These are phyloP conservation scores for Scaptomyza pallida DNA, from an alignment of 1,140 invertebrate species.

Conservation along the genomic window DNA sequence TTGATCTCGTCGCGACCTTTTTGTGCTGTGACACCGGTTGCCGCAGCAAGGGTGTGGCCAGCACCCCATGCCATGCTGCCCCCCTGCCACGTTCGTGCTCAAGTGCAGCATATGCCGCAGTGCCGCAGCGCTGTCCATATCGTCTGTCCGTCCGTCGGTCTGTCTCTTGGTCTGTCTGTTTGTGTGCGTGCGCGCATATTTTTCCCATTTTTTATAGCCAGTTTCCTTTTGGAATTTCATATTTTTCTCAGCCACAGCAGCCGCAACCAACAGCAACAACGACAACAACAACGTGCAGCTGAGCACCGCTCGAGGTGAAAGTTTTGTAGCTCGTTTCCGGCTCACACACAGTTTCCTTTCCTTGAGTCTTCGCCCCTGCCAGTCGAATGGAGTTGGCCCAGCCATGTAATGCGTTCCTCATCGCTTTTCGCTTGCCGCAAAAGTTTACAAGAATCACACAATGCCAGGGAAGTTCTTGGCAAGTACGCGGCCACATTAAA, in stretches of 20 bases:
- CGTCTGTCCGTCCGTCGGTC: neutral
- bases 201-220: constrained; percentile 65
- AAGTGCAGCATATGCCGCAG: constrained; percentile 64
- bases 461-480: constrained; percentile 52
- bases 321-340: constrained; percentile 79
- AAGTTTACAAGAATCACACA: constrained; percentile 71
- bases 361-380: neutral
- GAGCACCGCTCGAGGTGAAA: constrained; percentile 67
- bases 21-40: constrained; percentile 40
- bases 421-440: constrained; percentile 52
- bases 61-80: neutral
- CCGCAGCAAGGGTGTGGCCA: constrained; percentile 10
- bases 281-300: constrained; percentile 32
- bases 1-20: constrained; percentile 75
- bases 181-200: constrained; percentile 62
- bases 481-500: constrained; percentile 78
- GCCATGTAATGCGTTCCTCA: constrained; percentile 66
- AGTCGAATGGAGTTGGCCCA: constrained; percentile 27
- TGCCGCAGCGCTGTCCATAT: constrained; percentile 4
- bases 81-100: constrained; percentile 24
- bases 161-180: constrained; percentile 13
- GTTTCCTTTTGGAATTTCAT: constrained; percentile 71
- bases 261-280: constrained; percentile 40
- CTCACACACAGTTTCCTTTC: constrained; percentile 32
- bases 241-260: constrained; percentile 54